Evolutionary conservation across 2,113 vertebrate genomes (phyloP), one percentile per base, ranked within the genome.

Genomic region (Thryonomys swinderianus): DNA sequence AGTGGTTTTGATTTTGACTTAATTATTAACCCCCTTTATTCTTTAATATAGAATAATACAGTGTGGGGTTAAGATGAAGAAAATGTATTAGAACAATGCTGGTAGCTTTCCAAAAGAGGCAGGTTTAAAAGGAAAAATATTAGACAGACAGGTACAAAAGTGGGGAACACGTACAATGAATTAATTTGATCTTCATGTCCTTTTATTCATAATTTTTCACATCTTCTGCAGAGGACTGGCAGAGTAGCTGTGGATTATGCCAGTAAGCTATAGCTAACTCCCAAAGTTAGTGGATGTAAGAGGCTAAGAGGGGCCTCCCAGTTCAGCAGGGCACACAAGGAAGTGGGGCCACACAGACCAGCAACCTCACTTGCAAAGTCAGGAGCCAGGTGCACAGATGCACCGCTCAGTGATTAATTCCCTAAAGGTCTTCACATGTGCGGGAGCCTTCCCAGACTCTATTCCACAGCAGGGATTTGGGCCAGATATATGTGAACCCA

Each of bases 1-100:
- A 97, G 91, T 82, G 62, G 85, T 95, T 97, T 96, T 88, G 91
- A 86, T 92, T 90, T 93, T 97, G 95, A 95, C 93, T 97, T 95
- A 92, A 96, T 96, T 93, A 92, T 96, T 95, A 88, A 97, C 85
- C 42, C n/a, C 34, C 59, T 89, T 97, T 93, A 95, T 94, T 96
- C 90, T 96, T 97, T 96, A 92, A 88, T 85, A 78, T 67, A 69
- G 73, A 81, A 71, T 83, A 32, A 94, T 59, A 37, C 79, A 53
- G 82, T 53, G 16, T 30, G 14, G 48, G 37, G 23, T 92, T 83
- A 79, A 51, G 40, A 25, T 11, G 82, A 80, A 59, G 62, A 95
- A 83, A 79, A 80, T 42, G 85, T 10, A 91, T 76, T 48, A 34
- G 37, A 30, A 73, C 1, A 20, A 16, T 7, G 34, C 32, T 3